Evolutionary conservation across 2,113 vertebrate genomes (phyloP), one percentile per base, ranked within the genome.

Genomic region (Petaurus breviceps): DNA sequence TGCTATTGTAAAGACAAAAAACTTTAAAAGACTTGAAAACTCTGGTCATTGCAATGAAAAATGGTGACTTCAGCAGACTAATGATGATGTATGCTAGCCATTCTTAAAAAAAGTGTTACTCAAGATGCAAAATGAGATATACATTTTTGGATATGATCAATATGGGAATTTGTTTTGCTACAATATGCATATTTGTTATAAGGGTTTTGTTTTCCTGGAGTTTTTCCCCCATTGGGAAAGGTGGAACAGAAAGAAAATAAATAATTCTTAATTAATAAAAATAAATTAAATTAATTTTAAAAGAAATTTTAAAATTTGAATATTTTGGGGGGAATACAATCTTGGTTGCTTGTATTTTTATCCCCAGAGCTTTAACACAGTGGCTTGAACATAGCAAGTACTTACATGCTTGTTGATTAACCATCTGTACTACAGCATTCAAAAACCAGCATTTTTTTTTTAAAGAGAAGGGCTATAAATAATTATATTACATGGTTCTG

Each of bases 401-500:
- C 26, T 57, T 37, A 68, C 0, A 68, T 68, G 61, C 12, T 68
- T 37, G 28, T 68, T 68, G 31, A 68, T 31, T 37, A 68, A 68
- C 14, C 31, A 68, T 61, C 25, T 61, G 57, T 31, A 31, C n/a
- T n/a, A n/a, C n/a, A 68, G 12, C 31, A 68, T n/a, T 96, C 90
- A 93, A 94, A 91, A 49, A 93, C 24, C 23, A 7, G 28, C 10
- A 55, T 47, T 37, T 6, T 55, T 89, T 50, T 89, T 51, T 94
- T 49, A 47, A 51, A 51, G 90, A 96, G 93, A 96, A 49, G 57
- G 93, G 94, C 94, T 97, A 54, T 94, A 95, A 93, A 95, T 91
- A 96, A 96, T 97, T 92, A 50, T 84, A 93, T 97, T 96, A 90
- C 61, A 51, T 90, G 94, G 94, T 93, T 61, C 94, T 93, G 89